phyloP scores from a whole-genome alignment of 2,888 invertebrate species.

The Cephus spinipes region DNA sequence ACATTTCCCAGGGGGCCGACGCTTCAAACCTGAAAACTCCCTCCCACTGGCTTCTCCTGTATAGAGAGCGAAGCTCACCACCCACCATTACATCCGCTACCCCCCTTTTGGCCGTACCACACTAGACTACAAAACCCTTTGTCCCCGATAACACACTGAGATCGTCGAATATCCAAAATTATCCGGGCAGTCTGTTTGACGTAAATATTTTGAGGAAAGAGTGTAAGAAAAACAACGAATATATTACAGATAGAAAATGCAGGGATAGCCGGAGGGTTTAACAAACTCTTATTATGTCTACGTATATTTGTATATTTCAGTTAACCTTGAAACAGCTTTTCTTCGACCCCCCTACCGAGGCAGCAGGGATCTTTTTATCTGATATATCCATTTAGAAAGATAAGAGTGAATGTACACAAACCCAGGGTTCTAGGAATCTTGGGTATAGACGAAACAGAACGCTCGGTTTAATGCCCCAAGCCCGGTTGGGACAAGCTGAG shows the following conservation, averaged over 20 bases:
- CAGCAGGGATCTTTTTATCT: neutral
- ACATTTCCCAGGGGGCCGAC: conserved; percentile 61
- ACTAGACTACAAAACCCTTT: neutral
- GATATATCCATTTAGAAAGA: neutral
- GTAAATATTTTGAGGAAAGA: neutral
- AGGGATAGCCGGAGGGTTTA: neutral
- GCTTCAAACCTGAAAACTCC: conserved; percentile 39
- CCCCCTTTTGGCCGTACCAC: neutral
- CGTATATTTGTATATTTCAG: too few species aligned
- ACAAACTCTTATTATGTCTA: neutral
- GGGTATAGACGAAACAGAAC: conserved; percentile 40
- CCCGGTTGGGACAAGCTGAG: conserved; percentile 61
- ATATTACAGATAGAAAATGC: too few species aligned
- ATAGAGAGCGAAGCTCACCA: neutral
- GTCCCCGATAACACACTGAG: neutral
- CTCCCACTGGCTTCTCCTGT: conserved; percentile 1
- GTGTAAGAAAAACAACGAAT: neutral
- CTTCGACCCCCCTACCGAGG: neutral
- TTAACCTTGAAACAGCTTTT: neutral
- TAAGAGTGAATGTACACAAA: conserved; percentile 5
- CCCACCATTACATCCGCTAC: neutral
- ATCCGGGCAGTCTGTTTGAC: neutral
- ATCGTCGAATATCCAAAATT: neutral
- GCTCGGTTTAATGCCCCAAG: conserved; percentile 55
- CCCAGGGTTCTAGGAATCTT: neutral